phyloP scores from a whole-genome alignment of 2,113 vertebrate species.

The Galemys pyrenaicus region DNA sequence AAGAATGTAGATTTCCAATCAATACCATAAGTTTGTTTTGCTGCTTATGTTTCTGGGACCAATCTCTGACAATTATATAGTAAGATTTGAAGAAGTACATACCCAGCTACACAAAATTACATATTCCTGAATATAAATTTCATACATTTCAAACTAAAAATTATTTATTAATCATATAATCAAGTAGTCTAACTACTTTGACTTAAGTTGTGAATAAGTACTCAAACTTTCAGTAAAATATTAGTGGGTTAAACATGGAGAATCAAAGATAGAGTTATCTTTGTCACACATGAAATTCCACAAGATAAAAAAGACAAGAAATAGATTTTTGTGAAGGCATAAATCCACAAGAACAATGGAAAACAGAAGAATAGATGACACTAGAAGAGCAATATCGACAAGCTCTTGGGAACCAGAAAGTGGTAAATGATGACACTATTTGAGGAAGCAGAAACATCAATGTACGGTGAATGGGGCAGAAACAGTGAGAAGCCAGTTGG shows the following conservation, averaged over 20 bases:
- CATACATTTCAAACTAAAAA: neutral
- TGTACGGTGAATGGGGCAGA: fast-evolving
- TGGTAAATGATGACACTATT: fast-evolving
- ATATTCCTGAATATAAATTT: neutral
- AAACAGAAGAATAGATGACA: neutral
- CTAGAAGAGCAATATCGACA: neutral
- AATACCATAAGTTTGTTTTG: neutral
- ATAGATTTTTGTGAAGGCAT: neutral
- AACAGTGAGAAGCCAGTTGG: neutral
- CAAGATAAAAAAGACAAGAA: neutral
- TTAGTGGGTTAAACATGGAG: neutral
- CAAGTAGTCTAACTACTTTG: neutral
- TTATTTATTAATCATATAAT: neutral
- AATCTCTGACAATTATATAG: neutral
- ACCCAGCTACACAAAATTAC: too few relatives aligned
- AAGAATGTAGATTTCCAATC: neutral
- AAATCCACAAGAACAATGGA: neutral
- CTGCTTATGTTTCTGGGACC: neutral
- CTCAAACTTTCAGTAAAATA: neutral
- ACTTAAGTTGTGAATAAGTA: neutral
- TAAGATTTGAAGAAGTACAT: neutral
- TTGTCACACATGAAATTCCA: neutral
- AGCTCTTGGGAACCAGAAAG: neutral
- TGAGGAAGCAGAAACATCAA: neutral
- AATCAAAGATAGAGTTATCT: neutral